phyloP scores from a whole-genome alignment of 1,140 invertebrate species.

The Drosophila repletoides region DNA sequence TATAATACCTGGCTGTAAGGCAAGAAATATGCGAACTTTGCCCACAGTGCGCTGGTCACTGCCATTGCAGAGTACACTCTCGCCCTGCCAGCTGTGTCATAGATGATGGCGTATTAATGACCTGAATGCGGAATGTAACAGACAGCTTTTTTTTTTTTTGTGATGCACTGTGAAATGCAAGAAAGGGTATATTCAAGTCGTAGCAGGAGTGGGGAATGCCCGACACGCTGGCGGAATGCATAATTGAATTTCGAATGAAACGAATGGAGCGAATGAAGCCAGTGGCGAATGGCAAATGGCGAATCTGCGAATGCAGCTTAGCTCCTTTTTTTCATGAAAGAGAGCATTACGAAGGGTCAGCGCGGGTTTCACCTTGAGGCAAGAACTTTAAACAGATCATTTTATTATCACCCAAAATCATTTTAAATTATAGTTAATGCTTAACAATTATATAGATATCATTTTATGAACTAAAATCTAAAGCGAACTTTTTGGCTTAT shows the following conservation, averaged over 20 bases:
- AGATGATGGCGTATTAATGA: constrained; percentile 78
- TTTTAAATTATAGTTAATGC: too few species aligned
- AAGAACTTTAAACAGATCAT: too few species aligned
- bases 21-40: too few species aligned
- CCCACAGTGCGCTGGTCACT: constrained; percentile 22
- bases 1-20: too few species aligned
- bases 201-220: constrained; percentile 22
- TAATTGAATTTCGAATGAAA: constrained; percentile 65
- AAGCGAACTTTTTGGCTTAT: too few species aligned
- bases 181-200: not conserved
- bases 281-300: constrained; percentile 25
- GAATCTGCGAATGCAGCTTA: constrained; percentile 1
- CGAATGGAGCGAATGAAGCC: constrained; percentile 10
- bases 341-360: too few species aligned
- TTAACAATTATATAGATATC: too few species aligned
- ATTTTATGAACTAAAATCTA: too few species aligned
- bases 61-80: constrained; percentile 8
- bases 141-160: constrained; percentile 32
- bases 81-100: constrained; percentile 1
- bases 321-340: too few species aligned
- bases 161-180: constrained; percentile 36
- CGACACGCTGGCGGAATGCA: constrained; percentile 69
- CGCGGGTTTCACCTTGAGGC: too few species aligned
- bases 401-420: too few species aligned
- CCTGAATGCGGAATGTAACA: constrained; percentile 77